These are phyloP conservation scores for Anticlea derivata DNA, from an alignment of 2,888 invertebrate species.

Conservation along the genomic window DNA sequence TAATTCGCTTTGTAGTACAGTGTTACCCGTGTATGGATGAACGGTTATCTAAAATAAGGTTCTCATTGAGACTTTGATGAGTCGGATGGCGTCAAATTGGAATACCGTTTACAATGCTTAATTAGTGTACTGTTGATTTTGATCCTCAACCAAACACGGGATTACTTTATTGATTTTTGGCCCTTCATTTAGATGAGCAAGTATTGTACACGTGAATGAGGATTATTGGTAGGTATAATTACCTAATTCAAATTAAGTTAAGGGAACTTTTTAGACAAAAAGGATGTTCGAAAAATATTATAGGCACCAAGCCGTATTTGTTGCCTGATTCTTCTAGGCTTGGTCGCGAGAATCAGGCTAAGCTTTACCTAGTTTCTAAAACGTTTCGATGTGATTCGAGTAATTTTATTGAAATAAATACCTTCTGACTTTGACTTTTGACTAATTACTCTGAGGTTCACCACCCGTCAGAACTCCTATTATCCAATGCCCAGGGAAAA, in stretches of 20 bases:
- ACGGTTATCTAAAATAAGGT: slow-evolving; percentile 12
- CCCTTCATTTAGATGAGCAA: slow-evolving; percentile 24
- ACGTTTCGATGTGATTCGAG: too few relatives aligned
- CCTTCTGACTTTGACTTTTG: too few relatives aligned
- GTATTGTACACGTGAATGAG: neutral
- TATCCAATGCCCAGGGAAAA: neutral
- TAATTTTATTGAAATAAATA: too few relatives aligned
- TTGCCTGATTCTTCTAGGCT: too few relatives aligned
- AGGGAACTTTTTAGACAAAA: too few relatives aligned
- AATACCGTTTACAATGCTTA: slow-evolving; percentile 42
- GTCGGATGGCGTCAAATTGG: slow-evolving; percentile 41
- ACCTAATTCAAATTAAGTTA: too few relatives aligned
- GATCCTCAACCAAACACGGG: slow-evolving; percentile 8
- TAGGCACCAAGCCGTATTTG: too few relatives aligned
- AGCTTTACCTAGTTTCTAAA: too few relatives aligned
- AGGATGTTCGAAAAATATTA: too few relatives aligned
- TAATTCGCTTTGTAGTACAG: neutral
- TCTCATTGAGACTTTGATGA: slow-evolving; percentile 30
- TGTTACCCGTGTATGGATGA: slow-evolving; percentile 13
- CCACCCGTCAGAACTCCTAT: neutral
- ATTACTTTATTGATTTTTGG: slow-evolving; percentile 24
- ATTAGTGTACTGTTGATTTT: slow-evolving; percentile 39
- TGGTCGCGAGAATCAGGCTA: too few relatives aligned
- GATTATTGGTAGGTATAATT: too few relatives aligned
- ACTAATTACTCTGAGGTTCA: too few relatives aligned